A percentile compares a stretch with the other conserved stretches of the same genome.
phyloP scores from a whole-genome alignment of 2,113 vertebrate genomes.

The Saimiri boliviensis region DNA sequence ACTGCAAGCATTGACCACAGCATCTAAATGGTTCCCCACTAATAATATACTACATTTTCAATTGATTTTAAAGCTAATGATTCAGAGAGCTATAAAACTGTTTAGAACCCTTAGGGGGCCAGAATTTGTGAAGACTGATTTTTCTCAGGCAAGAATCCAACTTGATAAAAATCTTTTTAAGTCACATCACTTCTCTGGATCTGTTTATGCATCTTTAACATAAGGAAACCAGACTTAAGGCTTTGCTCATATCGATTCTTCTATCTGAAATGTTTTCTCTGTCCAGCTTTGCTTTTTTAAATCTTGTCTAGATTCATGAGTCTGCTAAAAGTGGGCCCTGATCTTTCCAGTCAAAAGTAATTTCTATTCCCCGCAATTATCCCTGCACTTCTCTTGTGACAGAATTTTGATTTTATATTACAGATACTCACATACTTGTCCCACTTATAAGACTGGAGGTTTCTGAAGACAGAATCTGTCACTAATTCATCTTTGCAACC shows the following conservation, averaged over 20 bases:
- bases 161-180: background rate
- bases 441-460: background rate
- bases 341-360: background rate
- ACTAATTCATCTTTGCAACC: background rate
- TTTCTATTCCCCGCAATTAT: background rate
- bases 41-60: background rate
- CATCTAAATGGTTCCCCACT: background rate
- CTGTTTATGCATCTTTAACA: conserved; percentile 31
- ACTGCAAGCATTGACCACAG: background rate
- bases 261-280: background rate
- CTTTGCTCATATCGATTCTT: background rate
- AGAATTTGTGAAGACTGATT: conserved; percentile 31
- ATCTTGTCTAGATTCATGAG: background rate
- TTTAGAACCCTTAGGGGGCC: background rate
- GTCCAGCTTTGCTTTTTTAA: background rate
- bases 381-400: background rate
- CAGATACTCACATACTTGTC: background rate
- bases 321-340: background rate
- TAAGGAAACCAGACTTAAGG: background rate
- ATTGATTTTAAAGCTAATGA: conserved; percentile 45
- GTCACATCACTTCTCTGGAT: conserved; percentile 10
- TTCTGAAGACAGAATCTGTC: background rate
- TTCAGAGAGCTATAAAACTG: conserved; percentile 50
- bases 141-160: conserved; percentile 24
- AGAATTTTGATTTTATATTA: background rate